These are phyloP conservation scores for Toxotes lorentzi DNA, from an alignment of 2,797 vertebrate genomes.

Conservation along the genomic window DNA sequence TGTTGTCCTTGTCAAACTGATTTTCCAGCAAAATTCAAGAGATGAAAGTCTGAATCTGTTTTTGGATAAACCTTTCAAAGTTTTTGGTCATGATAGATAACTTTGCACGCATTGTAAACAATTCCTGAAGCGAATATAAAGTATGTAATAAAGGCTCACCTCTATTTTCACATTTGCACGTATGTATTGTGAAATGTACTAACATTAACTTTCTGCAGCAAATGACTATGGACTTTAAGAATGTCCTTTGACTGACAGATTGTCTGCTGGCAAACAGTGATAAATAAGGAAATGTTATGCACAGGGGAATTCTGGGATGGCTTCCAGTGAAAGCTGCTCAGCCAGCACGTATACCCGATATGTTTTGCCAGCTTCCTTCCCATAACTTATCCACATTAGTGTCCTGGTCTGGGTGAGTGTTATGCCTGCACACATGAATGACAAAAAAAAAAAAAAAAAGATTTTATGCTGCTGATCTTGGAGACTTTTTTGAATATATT, in stretches of 20 bases:
- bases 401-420: conserved; percentile 4
- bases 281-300: background rate
- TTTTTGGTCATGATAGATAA: background rate
- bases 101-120: background rate
- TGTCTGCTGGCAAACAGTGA: conserved; percentile 1
- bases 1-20: too few species aligned
- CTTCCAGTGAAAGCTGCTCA: conserved; percentile 14
- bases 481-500: background rate
- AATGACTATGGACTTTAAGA: background rate
- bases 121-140: background rate
- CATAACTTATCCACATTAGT: conserved; percentile 4
- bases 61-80: too few species aligned
- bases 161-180: background rate
- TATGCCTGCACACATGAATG: background rate
- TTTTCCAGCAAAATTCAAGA: too few species aligned
- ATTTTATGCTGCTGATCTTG: background rate
- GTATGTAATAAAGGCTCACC: background rate
- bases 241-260: background rate
- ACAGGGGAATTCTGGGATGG: background rate
- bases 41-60: too few species aligned
- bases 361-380: background rate
- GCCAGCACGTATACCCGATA: background rate
- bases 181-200: background rate
- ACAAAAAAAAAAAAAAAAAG: background rate
- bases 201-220: background rate